Evolutionary conservation across 2,113 vertebrate genomes (phyloP), one percentile per base, ranked within the genome.

Genomic region (Glaucidium brasilianum): DNA sequence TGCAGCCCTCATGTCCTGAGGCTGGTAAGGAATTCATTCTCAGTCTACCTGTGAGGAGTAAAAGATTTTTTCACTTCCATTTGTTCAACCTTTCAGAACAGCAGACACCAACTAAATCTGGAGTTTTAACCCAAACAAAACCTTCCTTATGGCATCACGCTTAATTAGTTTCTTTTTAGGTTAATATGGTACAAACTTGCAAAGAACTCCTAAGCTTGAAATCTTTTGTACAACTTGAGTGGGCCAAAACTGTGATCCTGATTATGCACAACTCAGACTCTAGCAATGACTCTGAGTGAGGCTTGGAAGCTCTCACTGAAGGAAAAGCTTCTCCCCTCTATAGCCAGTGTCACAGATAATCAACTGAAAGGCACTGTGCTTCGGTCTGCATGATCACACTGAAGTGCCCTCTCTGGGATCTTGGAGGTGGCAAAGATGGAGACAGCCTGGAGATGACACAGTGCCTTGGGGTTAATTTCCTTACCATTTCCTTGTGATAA

Each of bases 301-400:
- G 39, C 34, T 62, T 32, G 53, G 59, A 63, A 35, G 30, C 10
- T 59, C 23, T 64, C 66, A n/a, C 19, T 72, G 52, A 43, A 37
- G 63, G 27, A 34, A 69, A 12, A n/a, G 32, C 16, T 34, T 43
- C 18, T 1, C 2, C 4, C 6, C 3, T 1, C 21, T 5, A 3
- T 8, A 52, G 22, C 10, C 30, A 15, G 29, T 9, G 60, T 29
- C 37, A 88, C 41, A n/a, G 34, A 11, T 3, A 55, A 29, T 10
- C 15, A 14, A 7, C 13, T 9, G 52, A n/a, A 56, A 63, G 37
- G 52, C 34, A 43, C 13, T 4, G 11, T 0, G 1, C 30, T 35
- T 18, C 0, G 2, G 39, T n/a, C 64, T 29, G 29, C 3, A 2
- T 5, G 11, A 5, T 4, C 50, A 43, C 1, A 1, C 30, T 4